Evolutionary conservation across 2,888 invertebrate genomes (phyloP).

Genomic region (Anodontia alba): DNA sequence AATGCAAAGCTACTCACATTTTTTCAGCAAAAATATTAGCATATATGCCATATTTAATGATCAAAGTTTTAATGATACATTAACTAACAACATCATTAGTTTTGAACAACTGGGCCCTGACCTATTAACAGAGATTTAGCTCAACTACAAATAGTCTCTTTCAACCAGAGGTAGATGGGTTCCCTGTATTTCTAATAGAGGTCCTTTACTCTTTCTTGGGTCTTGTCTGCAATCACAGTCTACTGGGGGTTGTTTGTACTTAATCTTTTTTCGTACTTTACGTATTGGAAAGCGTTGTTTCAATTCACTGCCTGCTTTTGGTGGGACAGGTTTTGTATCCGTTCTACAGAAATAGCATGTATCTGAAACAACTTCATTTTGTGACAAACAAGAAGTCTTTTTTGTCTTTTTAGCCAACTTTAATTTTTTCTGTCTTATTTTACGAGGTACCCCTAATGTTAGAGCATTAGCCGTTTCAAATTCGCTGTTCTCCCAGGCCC

Average conservation of each 20-base stretch:
- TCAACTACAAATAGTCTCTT: constrained; percentile 8
- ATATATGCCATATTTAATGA: no score
- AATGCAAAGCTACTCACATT: no score
- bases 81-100: no score
- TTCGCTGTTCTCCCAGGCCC: constrained; percentile 25
- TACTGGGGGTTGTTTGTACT: constrained; percentile 39
- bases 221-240: constrained; percentile 62
- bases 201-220: constrained; percentile 28
- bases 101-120: no score
- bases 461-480: constrained; percentile 43
- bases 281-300: constrained; percentile 37
- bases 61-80: no score
- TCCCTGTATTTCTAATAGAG: constrained; percentile 48
- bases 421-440: constrained; percentile 34
- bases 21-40: no score
- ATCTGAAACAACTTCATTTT: not conserved
- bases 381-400: not conserved
- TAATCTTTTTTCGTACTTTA: constrained; percentile 29
- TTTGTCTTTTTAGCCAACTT: constrained; percentile 30
- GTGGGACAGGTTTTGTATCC: not conserved
- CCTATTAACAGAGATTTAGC: no score
- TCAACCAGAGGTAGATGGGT: constrained; percentile 53
- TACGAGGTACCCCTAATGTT: constrained; percentile 51
- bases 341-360: not conserved
- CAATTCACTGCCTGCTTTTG: not conserved